A percentile compares a stretch with the other conserved stretches of the same genome.
These are phyloP conservation scores for Galerucella pusilla DNA, from an alignment of 2,888 invertebrate genomes.

Conservation along the genomic window DNA sequence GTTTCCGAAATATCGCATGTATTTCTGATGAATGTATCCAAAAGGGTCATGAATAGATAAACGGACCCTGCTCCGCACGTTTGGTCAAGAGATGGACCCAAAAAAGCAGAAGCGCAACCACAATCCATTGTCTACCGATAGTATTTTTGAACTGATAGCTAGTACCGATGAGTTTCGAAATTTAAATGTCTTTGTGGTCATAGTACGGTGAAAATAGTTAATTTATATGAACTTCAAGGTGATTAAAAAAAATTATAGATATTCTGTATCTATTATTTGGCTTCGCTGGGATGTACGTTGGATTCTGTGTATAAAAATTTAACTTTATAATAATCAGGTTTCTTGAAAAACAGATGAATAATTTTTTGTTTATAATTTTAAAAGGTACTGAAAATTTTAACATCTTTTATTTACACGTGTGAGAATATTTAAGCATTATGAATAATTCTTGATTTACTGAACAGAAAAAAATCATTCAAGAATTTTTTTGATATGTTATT, in stretches of 20 bases:
- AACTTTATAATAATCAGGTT: too few species aligned
- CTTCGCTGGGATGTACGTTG: too few species aligned
- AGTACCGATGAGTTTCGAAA: slow-evolving; percentile 36
- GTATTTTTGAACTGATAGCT: slow-evolving; percentile 22
- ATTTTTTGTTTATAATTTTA: too few species aligned
- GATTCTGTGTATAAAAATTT: too few species aligned
- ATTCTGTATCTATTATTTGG: not conserved
- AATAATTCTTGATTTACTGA: too few species aligned
- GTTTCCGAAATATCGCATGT: slow-evolving; percentile 70
- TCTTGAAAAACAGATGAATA: too few species aligned
- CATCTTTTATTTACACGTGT: too few species aligned
- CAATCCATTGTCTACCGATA: slow-evolving; percentile 63
- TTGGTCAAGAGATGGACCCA: slow-evolving; percentile 68
- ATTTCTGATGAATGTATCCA: slow-evolving; percentile 72
- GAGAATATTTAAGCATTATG: too few species aligned
- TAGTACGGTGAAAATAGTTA: slow-evolving; percentile 14
- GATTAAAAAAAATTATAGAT: not conserved
- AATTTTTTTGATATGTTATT: too few species aligned
- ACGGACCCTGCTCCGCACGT: slow-evolving; percentile 72
- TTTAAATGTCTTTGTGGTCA: slow-evolving; percentile 33
- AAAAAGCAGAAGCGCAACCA: slow-evolving; percentile 69
- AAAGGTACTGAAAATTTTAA: too few species aligned
- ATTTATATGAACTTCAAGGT: not conserved
- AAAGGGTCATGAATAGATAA: slow-evolving; percentile 73
- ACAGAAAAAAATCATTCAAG: too few species aligned